These are phyloP conservation scores for Turnix velox DNA, from an alignment of 2,113 vertebrate species.

Conservation along the genomic window DNA sequence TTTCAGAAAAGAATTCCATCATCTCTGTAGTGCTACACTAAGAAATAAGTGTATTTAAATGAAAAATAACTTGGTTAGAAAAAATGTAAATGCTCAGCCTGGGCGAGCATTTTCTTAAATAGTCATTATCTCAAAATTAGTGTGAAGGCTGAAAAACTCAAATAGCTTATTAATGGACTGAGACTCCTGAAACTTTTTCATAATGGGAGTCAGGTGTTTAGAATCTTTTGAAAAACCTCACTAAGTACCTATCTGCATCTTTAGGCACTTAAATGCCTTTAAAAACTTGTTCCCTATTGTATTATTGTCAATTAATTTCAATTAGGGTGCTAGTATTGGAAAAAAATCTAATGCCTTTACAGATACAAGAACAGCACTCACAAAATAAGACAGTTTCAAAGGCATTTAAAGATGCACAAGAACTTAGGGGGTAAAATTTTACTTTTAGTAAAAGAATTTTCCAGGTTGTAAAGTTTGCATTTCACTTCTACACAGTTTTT, in stretches of 20 bases:
- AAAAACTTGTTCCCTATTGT: background rate
- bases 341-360: background rate
- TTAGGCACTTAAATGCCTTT: slow-evolving; percentile 39
- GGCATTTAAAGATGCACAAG: fast-evolving
- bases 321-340: background rate
- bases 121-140: slow-evolving; percentile 26
- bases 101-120: background rate
- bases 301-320: slow-evolving; percentile 17
- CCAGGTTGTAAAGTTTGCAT: background rate
- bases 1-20: background rate
- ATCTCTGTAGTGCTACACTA: background rate
- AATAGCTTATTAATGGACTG: slow-evolving; percentile 56
- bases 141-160: background rate
- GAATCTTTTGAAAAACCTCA: slow-evolving; percentile 27
- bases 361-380: background rate
- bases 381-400: background rate
- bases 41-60: background rate
- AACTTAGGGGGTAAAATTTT: background rate
- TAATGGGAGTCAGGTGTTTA: slow-evolving; percentile 5
- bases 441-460: background rate
- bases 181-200: slow-evolving; percentile 6
- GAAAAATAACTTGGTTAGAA: background rate
- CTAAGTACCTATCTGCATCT: slow-evolving; percentile 14
- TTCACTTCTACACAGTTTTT: background rate
- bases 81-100: background rate